Evolutionary conservation across 2,888 invertebrate species (phyloP), one percentile per base, ranked within the genome.

Genomic region (Eristalis arbustorum): DNA sequence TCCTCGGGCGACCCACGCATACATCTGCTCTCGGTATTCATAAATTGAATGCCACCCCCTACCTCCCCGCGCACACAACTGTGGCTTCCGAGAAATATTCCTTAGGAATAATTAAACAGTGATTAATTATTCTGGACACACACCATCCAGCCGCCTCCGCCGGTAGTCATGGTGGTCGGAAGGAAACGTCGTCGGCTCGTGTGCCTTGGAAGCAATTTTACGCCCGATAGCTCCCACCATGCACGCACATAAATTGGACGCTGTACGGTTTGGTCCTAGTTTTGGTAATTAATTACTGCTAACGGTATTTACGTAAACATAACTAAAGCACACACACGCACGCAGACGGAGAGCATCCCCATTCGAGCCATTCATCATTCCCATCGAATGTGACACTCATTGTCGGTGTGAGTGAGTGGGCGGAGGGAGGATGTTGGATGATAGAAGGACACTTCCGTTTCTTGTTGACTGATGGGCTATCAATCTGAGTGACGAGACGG

Each of bases 281-380:
- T 85, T 81, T 82, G 68, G 82, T 82, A 85, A 85, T 85, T 85
- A 85, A 85, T 85, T 85, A 85, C 77, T 66, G 85, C 31, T 82
- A 69, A 81, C 66, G 74, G 85, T 76, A 73, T 81, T 85, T 85
- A 73, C 78, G 59, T 82, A 81, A 71, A 78, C 76, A 81, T 49
- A 75, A 63, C 56, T 23, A 59, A 68, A 74, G 18, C 61, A 64
- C 66, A 72, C 28, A 18, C n/a, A 3, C 49, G 5, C n/a, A 49
- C 49, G 8, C 18, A n/a, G 8, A 18, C 49, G n/a, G 42, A 14
- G 6, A 1, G 42, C 22, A 67, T 49, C 23, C 40, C 42, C 59
- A 18, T 14, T 14, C 49, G n/a, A 73, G 67, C 57, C 76, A 81
- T 85, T 77, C 81, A 85, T 85, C 85, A 81, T 85, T 81, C 56